Conservation (phyloP, 2,888 invertebrate genomes). For the Lacanobia oleracea region DNA sequence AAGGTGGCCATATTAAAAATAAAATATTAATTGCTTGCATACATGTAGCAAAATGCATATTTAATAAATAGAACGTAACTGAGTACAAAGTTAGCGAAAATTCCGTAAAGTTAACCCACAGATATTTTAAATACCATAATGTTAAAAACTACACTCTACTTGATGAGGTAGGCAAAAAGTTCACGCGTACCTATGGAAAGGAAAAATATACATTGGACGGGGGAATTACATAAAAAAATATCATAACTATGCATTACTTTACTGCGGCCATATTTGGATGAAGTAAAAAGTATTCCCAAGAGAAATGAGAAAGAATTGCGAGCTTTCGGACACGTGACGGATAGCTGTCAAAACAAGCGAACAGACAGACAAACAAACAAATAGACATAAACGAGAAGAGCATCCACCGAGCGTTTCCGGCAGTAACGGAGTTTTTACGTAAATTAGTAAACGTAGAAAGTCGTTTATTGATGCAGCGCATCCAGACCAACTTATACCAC, state of each 20-base stretch:
- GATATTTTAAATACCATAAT: conserved; percentile 51
- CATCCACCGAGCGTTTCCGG: neutral
- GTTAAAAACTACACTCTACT: conserved; percentile 55
- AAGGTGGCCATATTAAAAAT: neutral
- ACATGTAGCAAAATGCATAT: neutral
- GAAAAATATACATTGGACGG: conserved; percentile 49
- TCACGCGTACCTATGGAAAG: conserved; percentile 45
- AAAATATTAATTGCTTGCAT: neutral
- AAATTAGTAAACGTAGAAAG: conserved; percentile 21
- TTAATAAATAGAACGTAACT: conserved; percentile 3
- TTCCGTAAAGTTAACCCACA: conserved; percentile 25
- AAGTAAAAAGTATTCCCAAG: conserved; percentile 32
- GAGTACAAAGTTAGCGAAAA: conserved; percentile 25
- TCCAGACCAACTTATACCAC: conserved; percentile 5
- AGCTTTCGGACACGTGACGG: conserved; percentile 39
- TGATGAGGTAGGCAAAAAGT: conserved; percentile 57
- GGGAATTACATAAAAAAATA: conserved; percentile 50
- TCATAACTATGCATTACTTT: conserved; percentile 44
- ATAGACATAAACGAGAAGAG: conserved; percentile 2
- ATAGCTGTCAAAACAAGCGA: conserved; percentile 52
- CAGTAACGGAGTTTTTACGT: conserved; percentile 2
- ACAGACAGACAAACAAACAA: neutral
- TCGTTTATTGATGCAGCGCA: conserved; percentile 10
- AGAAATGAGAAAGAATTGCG: conserved; percentile 46
- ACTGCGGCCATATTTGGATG: conserved; percentile 41